phyloP scores from a whole-genome alignment of 2,888 invertebrate species.

The Folsomia candida region DNA sequence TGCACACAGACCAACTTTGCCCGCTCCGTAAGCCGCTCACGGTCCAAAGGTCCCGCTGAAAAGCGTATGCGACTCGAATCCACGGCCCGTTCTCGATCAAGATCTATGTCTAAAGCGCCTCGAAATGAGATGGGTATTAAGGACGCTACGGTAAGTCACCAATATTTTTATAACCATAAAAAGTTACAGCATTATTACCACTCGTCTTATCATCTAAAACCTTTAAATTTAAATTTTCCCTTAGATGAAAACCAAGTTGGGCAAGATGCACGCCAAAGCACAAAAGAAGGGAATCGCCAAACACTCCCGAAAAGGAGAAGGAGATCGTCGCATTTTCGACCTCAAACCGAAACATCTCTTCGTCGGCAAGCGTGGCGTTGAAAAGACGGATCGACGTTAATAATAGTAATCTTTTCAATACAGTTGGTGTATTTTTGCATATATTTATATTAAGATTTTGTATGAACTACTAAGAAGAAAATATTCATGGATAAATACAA shows the following conservation, averaged over 20 bases:
- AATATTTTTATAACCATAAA: not conserved
- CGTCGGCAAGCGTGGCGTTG: conserved; percentile 86
- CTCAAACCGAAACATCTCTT: conserved; percentile 95
- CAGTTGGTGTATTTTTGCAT: too few species aligned
- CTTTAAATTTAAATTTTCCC: conserved; percentile 44
- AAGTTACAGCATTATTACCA: too few species aligned
- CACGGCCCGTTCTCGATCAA: conserved; percentile 54
- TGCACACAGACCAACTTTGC: conserved; percentile 68
- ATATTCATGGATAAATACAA: too few species aligned
- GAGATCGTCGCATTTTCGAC: conserved; percentile 89
- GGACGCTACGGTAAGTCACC: conserved; percentile 65
- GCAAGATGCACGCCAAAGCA: conserved; percentile 77
- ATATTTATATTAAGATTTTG: too few species aligned
- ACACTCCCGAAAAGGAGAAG: conserved; percentile 77
- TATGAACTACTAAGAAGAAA: too few species aligned
- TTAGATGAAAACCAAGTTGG: conserved; percentile 79
- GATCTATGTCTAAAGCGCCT: conserved; percentile 56
- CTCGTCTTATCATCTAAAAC: conserved; percentile 6
- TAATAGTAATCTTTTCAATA: too few species aligned
- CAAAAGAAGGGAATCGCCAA: conserved; percentile 65
- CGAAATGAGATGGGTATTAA: conserved; percentile 83
- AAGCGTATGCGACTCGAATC: conserved; percentile 65
- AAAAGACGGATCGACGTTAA: conserved; percentile 92
- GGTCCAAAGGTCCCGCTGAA: conserved; percentile 56
- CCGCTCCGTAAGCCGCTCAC: conserved; percentile 58